Base-by-base conservation (phyloP, 1,140 invertebrate species). In the Hylaeus anthracinus region DNA sequence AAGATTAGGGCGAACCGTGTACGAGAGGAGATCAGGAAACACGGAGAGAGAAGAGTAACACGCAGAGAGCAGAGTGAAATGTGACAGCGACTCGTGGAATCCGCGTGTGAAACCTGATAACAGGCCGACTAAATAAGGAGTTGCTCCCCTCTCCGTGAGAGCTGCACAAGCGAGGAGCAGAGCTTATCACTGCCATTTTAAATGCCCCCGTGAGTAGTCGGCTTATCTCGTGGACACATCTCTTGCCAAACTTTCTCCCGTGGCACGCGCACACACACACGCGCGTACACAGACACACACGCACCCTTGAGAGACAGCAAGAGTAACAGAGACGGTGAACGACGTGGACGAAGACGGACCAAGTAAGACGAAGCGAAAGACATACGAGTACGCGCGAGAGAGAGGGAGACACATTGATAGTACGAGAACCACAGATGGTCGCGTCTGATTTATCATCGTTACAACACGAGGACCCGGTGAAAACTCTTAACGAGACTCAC, bases 31-130 rank as follows among this genome's bases (percentile, higher is more conserved):
- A 79, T 61, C 12, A 53, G 37, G 55, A 41, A 75, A 64, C n/a
- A 45, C 15, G 9, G 14, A 53, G 41, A 12, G 63, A 61, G 51
- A 66, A 48, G 12, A 60, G 56, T 45, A 61, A 53, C 51, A 69
- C 61, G 45, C 8, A 51, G 65, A 14, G 64, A 14, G 15, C 48
- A 73, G 61, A 80, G 71, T 53, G 39, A 67, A 84, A 65, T 78
- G 70, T 82, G 69, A 84, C 66, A 75, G 79, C 72, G 79, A 53
- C 79, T 80, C 79, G 79, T 80, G 79, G 82, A 89, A 87, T 88
- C 88, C 87, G 90, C 91, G 89, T 91, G 92, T 93, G 92, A 93
- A 93, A 93, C 92, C 90, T 93, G 92, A 93, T 93, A 93, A 93
- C 90, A 93, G 90, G 91, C 90, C 90, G 84, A 89, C 92, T 91